Percentiles rank a stretch among this genome's conserved stretches.
Evolutionary conservation across 2,797 vertebrate species (phyloP).

Genomic region (Prionace glauca): DNA sequence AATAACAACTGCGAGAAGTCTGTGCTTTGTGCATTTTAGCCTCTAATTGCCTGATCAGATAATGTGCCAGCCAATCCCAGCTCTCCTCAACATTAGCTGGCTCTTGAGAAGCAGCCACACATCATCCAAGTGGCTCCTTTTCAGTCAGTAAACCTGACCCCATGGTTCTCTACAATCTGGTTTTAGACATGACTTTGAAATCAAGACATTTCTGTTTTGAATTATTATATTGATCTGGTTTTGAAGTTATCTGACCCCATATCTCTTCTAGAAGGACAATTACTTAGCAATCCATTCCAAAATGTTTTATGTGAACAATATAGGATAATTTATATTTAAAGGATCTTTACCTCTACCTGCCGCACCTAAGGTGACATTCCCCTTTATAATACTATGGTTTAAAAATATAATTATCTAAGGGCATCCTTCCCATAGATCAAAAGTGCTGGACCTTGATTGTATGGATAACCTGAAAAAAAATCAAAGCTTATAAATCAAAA

Average conservation of each 20-base stretch:
- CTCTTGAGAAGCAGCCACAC: not conserved
- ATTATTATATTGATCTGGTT: too few relatives aligned
- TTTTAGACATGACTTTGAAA: not conserved
- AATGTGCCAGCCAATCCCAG: not conserved
- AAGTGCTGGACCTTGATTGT: not conserved
- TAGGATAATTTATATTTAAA: not conserved
- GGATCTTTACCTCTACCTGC: not conserved
- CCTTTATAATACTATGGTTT: not conserved
- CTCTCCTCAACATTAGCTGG: not conserved
- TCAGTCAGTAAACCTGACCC: not conserved
- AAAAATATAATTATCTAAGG: not conserved
- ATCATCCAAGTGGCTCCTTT: not conserved
- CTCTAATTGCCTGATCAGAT: not conserved
- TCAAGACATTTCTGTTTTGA: too few relatives aligned
- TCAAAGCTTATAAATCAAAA: not conserved
- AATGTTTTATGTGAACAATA: not conserved
- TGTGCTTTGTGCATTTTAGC: not conserved
- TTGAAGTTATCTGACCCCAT: too few relatives aligned
- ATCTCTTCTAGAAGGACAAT: not conserved
- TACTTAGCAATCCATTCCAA: not conserved
- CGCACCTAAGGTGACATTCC: not conserved
- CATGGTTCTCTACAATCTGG: not conserved
- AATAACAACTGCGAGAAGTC: not conserved
- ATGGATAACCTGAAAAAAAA: not conserved
- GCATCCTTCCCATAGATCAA: not conserved